Conservation (phyloP, 2,888 invertebrate species). For the Catonia carolina region DNA sequence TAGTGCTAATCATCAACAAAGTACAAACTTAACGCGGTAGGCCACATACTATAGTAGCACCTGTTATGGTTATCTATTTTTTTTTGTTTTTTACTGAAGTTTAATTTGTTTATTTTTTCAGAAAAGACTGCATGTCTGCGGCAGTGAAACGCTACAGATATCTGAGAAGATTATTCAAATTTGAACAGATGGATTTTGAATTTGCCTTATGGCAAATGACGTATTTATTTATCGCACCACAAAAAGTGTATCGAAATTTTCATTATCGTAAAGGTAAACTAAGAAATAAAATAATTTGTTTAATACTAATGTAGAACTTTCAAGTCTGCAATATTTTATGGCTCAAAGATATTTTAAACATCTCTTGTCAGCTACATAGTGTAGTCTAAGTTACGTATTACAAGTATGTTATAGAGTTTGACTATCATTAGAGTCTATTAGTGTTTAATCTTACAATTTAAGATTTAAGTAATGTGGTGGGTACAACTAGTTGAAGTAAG, state of each 20-base stretch:
- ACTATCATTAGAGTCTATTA: too few species aligned
- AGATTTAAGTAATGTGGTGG: too few species aligned
- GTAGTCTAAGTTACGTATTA: neutral
- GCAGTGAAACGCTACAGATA: conserved; percentile 85
- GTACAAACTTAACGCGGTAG: too few species aligned
- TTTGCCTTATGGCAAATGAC: conserved; percentile 99
- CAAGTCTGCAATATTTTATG: too few species aligned
- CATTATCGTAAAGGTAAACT: conserved; percentile 89
- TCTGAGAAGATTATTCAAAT: conserved; percentile 74
- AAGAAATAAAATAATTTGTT: too few species aligned
- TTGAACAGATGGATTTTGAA: conserved; percentile 99
- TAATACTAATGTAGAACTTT: too few species aligned
- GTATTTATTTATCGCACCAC: conserved; percentile 87
- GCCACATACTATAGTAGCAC: too few species aligned
- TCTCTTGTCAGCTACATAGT: neutral
- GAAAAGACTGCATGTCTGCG: conserved; percentile 69
- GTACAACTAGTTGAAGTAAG: too few species aligned
- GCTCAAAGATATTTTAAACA: too few species aligned
- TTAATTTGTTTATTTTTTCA: conserved; percentile 36
- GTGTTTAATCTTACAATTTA: too few species aligned
- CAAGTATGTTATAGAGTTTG: too few species aligned
- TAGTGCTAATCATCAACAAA: too few species aligned
- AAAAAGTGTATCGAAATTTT: conserved; percentile 95
- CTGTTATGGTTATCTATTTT: neutral
- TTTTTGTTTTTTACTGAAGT: neutral